Percentiles rank a stretch among this genome's conserved stretches.
Evolutionary conservation across 2,888 invertebrate species (phyloP).

Genomic region (Thera obeliscata): DNA sequence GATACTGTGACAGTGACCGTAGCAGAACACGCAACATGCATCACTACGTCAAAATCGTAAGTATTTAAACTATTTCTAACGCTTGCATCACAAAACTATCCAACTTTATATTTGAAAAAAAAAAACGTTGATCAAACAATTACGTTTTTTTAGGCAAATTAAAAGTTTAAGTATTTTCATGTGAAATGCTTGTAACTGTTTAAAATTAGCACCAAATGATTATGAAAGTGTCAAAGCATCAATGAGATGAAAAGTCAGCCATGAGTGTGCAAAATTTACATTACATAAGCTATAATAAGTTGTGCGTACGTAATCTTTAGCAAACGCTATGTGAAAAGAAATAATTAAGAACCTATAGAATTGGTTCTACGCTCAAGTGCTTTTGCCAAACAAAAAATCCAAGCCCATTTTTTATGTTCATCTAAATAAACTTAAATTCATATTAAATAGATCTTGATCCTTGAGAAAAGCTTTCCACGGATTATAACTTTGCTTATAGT

Average conservation of each 20-base stretch:
- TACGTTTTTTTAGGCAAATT: not conserved
- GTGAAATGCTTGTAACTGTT: constrained; percentile 10
- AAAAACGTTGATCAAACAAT: not conserved
- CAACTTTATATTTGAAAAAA: not conserved
- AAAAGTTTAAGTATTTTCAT: not conserved
- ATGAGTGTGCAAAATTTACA: constrained; percentile 36
- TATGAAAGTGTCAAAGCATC: constrained; percentile 20
- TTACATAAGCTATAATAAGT: constrained; percentile 34
- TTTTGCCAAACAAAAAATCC: not conserved
- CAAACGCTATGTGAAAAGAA: constrained; percentile 22
- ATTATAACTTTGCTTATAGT: too few species aligned
- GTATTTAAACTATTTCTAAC: constrained; percentile 42
- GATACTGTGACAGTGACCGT: constrained; percentile 71
- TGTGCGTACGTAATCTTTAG: constrained; percentile 25
- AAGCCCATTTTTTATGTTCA: too few species aligned
- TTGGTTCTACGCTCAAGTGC: not conserved
- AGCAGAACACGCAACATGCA: constrained; percentile 62
- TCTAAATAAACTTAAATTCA: too few species aligned
- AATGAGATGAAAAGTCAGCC: constrained; percentile 29
- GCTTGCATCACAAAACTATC: not conserved
- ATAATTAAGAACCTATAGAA: not conserved
- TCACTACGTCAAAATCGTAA: constrained; percentile 74
- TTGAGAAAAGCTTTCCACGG: too few species aligned
- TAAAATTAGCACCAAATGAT: constrained; percentile 7
- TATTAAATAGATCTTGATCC: too few species aligned